Percentiles rank a stretch among this genome's conserved stretches.
These are phyloP conservation scores for Nycticebus coucang DNA, from an alignment of 2,113 vertebrate species.

Conservation along the genomic window DNA sequence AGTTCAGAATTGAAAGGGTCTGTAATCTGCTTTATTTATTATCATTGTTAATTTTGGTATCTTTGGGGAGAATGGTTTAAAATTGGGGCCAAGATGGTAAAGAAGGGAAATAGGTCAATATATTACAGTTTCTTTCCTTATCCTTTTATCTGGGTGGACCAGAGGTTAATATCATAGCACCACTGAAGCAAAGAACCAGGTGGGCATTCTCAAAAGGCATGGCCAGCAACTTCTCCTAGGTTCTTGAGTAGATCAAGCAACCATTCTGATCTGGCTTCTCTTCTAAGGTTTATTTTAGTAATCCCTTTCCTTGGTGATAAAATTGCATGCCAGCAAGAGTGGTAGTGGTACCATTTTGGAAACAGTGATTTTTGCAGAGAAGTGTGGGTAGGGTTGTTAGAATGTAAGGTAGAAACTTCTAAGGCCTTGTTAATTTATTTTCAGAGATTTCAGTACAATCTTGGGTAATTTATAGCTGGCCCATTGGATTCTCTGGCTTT, in stretches of 20 bases:
- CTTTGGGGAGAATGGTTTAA: neutral
- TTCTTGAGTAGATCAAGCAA: neutral
- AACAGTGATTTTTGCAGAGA: neutral
- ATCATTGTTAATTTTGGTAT: neutral
- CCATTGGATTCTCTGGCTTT: slow-evolving; percentile 82
- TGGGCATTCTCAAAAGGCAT: neutral
- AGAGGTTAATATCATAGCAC: neutral
- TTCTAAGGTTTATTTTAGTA: slow-evolving; percentile 10
- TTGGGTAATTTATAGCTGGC: slow-evolving; percentile 80
- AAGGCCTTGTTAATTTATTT: slow-evolving; percentile 68
- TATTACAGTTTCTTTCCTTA: neutral
- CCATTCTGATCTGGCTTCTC: neutral
- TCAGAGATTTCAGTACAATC: slow-evolving; percentile 57
- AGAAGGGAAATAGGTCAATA: neutral
- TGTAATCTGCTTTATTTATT: neutral
- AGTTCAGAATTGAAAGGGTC: neutral
- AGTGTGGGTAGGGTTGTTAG: neutral
- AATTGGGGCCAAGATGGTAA: slow-evolving; percentile 2
- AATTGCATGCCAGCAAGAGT: slow-evolving; percentile 11
- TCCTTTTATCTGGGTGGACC: neutral
- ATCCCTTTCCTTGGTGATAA: neutral
- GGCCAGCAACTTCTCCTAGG: neutral
- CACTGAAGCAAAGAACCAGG: neutral
- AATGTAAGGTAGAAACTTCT: neutral
- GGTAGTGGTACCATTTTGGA: slow-evolving; percentile 59